Base-by-base conservation (phyloP, 2,797 vertebrate species). In the Microcaecilia unicolor region DNA sequence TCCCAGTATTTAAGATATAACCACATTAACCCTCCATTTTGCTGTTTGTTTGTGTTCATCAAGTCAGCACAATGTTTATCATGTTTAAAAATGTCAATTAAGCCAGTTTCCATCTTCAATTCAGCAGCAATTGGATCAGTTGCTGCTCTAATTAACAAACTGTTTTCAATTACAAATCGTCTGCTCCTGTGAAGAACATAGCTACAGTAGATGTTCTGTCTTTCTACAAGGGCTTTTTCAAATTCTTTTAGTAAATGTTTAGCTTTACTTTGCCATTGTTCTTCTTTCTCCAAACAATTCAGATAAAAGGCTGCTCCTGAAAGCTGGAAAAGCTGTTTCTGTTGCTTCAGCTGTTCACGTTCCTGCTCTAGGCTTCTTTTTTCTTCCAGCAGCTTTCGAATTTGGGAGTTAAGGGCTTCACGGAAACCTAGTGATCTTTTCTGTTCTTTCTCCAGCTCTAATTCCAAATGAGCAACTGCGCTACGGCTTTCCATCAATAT, bases 21-120 rank as follows among this genome's bases (percentile, higher is more conserved):
- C 96, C 94, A 99, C 95, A 99, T 94, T 35, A 99, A 79, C 48
- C 64, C 92, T 48, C 96, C 96, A 7, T 99, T 98, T 52, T 73
- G 89, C 43, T 56, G 80, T 58, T 68, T 89, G 74, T 89, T 84
- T 57, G 73, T 76, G 57, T 94, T 97, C 31, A 87, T 51, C 42
- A 87, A 10, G 20, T 82, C 81, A 1, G 91, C 88, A 67, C 96
- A 99, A 51, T 92, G 63, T 10, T 74, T 91, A 54, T 99, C 95
- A 6, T 91, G 80, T 48, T 81, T 88, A 70, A 98, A 99, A 72
- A 99, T 95, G 52, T 97, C 87, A 36, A 66, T 83, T 39, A 99
- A 71, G 45, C 86, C 91, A 8, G 72, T 64, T 56, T 88, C 87
- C 37, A 98, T 54, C 10, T 82, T 70, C 18, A 96, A 51, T 44